Conservation (phyloP, 2,797 vertebrate genomes). For the Argyrosomus regius region DNA sequence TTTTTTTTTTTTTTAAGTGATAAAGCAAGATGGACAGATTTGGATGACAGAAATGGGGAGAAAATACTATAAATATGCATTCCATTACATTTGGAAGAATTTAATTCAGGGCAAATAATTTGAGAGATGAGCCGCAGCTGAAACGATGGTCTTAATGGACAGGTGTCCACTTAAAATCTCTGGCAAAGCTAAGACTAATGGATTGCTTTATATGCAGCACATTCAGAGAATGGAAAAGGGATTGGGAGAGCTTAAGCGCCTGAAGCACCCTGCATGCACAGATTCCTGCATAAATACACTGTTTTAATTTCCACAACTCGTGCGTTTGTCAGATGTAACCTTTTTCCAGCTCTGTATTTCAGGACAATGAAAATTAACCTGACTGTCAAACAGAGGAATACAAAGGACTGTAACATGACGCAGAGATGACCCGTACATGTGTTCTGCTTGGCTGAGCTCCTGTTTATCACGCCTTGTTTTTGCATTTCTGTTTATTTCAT, state of each 20-base stretch:
- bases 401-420: constrained; percentile 29
- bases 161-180: constrained; percentile 90
- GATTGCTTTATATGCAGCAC: constrained; percentile 88
- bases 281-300: constrained; percentile 83
- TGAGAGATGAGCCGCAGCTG: constrained; percentile 80
- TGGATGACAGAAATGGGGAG: constrained; percentile 54
- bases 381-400: constrained; percentile 39
- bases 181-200: constrained; percentile 89
- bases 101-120: constrained; percentile 86
- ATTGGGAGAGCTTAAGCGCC: constrained; percentile 85
- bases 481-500: not conserved
- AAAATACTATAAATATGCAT: constrained; percentile 84
- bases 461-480: constrained; percentile 20
- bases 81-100: constrained; percentile 86
- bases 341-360: constrained; percentile 73
- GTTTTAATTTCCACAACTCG: constrained; percentile 83
- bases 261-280: constrained; percentile 78
- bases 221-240: constrained; percentile 85
- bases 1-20: constrained; percentile 44
- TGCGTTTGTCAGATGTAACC: constrained; percentile 78
- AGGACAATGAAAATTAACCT: constrained; percentile 75
- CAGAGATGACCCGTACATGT: constrained; percentile 37
- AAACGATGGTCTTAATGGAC: constrained; percentile 87
- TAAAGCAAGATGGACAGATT: constrained; percentile 53
- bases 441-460: constrained; percentile 20